These are phyloP conservation scores for Centruroides vittatus DNA, from an alignment of 1,140 invertebrate species.

Conservation along the genomic window DNA sequence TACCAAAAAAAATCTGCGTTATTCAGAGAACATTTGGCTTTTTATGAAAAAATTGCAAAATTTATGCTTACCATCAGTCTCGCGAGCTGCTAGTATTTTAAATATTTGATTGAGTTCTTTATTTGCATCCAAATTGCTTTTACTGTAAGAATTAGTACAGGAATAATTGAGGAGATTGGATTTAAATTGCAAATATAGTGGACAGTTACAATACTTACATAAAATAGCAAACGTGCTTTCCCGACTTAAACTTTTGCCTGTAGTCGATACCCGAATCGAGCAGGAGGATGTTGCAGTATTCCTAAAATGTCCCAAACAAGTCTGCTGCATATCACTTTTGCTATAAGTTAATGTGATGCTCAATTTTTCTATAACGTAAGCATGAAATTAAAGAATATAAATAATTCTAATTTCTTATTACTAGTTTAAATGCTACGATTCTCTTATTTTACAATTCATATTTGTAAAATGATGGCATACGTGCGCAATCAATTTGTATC, in stretches of 20 bases:
- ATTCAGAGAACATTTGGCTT: not conserved
- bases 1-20: not conserved
- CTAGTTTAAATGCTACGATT: no score
- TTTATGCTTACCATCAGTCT: slow-evolving; percentile 53
- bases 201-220: slow-evolving; percentile 39
- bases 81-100: slow-evolving; percentile 71
- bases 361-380: no score
- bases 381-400: no score
- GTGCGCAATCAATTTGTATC: no score
- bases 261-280: slow-evolving; percentile 95
- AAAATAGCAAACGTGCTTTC: slow-evolving; percentile 54
- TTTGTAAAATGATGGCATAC: no score
- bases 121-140: slow-evolving; percentile 37
- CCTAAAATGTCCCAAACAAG: slow-evolving; percentile 17
- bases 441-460: no score
- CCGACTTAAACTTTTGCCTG: slow-evolving; percentile 41
- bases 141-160: not conserved
- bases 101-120: slow-evolving; percentile 62
- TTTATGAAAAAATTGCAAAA: not conserved
- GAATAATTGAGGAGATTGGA: no score
- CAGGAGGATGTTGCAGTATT: slow-evolving; percentile 55
- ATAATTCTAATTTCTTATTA: no score
- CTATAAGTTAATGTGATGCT: no score
- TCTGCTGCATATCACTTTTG: no score
- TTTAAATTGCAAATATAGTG: no score